A percentile compares a stretch with the other conserved stretches of the same genome.
These are phyloP conservation scores for Rhizoglyphus robini DNA, from an alignment of 1,140 invertebrate genomes.

Conservation along the genomic window DNA sequence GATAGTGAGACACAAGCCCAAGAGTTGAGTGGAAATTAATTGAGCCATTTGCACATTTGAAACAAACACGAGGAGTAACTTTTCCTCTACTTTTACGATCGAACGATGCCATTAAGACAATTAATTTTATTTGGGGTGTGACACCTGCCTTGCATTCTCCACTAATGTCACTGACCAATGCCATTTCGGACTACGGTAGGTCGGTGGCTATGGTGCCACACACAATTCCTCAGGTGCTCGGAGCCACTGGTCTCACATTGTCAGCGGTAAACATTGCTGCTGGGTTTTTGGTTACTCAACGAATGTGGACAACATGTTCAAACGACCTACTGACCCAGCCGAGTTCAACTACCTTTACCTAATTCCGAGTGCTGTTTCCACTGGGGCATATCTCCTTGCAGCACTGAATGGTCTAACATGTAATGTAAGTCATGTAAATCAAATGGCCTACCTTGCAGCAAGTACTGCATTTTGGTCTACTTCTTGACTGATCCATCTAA, in stretches of 20 bases:
- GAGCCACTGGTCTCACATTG: conserved; percentile 64
- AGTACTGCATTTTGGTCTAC: conserved; percentile 63
- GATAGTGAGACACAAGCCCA: too few species aligned
- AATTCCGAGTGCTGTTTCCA: conserved; percentile 55
- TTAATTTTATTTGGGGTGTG: too few species aligned
- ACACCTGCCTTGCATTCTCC: conserved; percentile 78
- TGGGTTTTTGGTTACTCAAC: conserved; percentile 73
- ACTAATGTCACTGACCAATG: conserved; percentile 84
- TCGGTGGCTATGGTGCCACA: conserved; percentile 60
- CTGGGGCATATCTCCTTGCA: conserved; percentile 55
- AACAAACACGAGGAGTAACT: too few species aligned
- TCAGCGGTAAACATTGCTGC: conserved; percentile 83
- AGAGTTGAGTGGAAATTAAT: too few species aligned
- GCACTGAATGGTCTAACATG: conserved; percentile 48
- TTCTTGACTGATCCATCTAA: conserved; percentile 51
- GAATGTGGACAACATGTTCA: conserved; percentile 89
- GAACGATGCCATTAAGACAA: too few species aligned
- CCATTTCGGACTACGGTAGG: conserved; percentile 81
- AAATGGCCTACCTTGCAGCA: conserved; percentile 72
- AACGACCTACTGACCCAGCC: conserved; percentile 60
- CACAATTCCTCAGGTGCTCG: conserved; percentile 52
- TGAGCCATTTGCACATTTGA: too few species aligned
- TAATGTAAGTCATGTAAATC: conserved; percentile 77
- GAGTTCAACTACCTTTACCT: conserved; percentile 70
- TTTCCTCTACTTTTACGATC: too few species aligned